A percentile compares a stretch with the other conserved stretches of the same genome.
Evolutionary conservation across 35 echinoderm and acorn worm species (phyloP).

Genomic region (Strongylocentrotus purpuratus): DNA sequence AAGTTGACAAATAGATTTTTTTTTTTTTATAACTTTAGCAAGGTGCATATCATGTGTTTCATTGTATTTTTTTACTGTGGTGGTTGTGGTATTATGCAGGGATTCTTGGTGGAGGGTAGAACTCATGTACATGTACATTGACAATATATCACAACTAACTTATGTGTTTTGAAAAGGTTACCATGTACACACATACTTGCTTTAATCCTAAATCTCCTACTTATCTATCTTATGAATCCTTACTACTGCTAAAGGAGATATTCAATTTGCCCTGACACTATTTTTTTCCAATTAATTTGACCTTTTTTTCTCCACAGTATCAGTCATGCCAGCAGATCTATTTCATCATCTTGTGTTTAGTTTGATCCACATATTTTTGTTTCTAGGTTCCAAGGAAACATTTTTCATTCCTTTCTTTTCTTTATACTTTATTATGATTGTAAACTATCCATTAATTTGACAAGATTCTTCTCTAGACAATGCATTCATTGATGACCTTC

Average conservation of each 20-base stretch:
- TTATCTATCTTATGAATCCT: not conserved
- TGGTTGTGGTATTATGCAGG: not conserved
- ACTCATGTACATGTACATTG: not conserved
- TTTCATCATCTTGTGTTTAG: not conserved
- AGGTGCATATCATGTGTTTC: too few species aligned
- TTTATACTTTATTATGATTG: not conserved
- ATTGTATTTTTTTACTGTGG: not conserved
- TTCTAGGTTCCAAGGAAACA: not conserved
- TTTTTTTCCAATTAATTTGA: not conserved
- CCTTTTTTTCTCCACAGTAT: not conserved
- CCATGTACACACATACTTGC: not conserved
- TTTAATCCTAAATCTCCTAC: not conserved
- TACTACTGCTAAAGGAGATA: not conserved
- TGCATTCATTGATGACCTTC: not conserved
- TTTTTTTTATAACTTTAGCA: too few species aligned
- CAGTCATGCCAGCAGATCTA: not conserved
- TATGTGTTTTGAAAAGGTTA: not conserved
- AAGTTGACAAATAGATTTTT: too few species aligned
- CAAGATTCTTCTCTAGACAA: too few species aligned
- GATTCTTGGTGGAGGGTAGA: not conserved
- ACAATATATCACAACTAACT: not conserved
- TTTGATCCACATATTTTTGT: not conserved
- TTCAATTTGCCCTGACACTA: not conserved
- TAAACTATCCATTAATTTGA: not conserved
- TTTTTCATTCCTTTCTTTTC: not conserved